A percentile compares a stretch with the other conserved stretches of the same genome.
These are phyloP conservation scores for Chondrosia reniformis DNA, from an alignment of 37 sponge, comb jelly and placozoan genomes.

Conservation along the genomic window DNA sequence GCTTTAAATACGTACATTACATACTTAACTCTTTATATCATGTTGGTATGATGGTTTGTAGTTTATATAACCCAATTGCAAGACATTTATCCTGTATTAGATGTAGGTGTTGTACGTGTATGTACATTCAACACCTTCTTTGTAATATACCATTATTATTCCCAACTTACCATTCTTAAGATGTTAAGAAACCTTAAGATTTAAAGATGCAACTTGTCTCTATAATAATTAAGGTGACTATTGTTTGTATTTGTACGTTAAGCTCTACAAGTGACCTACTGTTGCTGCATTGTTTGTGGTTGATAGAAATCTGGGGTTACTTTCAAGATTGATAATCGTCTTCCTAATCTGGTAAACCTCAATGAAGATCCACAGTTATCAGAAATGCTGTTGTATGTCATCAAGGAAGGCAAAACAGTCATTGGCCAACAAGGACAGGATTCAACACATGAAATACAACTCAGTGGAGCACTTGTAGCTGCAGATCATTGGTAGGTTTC, in stretches of 20 bases:
- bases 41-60: too few species aligned
- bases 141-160: too few species aligned
- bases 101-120: too few species aligned
- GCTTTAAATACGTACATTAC: too few species aligned
- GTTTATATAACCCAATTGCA: too few species aligned
- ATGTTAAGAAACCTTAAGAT: too few species aligned
- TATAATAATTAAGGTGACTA: background rate
- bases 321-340: constrained; percentile 67
- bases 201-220: too few species aligned
- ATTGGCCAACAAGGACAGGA: constrained; percentile 46
- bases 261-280: background rate
- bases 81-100: too few species aligned
- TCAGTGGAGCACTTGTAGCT: constrained; percentile 70
- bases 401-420: constrained; percentile 73
- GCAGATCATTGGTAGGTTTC: constrained; percentile 60
- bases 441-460: constrained; percentile 57
- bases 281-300: too few species aligned
- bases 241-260: background rate
- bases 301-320: constrained; percentile 70
- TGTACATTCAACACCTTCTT: too few species aligned
- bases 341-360: constrained; percentile 86
- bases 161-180: too few species aligned
- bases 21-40: too few species aligned
- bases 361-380: constrained; percentile 91
- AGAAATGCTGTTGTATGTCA: constrained; percentile 76